phyloP scores from a whole-genome alignment of 2,113 vertebrate genomes.

The Apistogramma diplotaenia region DNA sequence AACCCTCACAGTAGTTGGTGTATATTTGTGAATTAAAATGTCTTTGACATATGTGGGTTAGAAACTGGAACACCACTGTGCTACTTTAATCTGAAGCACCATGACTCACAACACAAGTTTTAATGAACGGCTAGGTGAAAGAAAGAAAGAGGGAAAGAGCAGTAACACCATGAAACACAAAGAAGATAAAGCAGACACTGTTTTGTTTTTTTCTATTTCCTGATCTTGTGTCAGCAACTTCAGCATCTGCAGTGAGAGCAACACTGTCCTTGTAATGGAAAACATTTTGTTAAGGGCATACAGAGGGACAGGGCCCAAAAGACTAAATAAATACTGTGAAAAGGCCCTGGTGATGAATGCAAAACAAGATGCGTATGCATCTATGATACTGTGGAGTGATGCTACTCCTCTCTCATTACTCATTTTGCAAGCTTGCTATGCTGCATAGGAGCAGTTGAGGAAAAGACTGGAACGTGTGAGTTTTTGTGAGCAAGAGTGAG shows the following conservation, averaged over 20 bases:
- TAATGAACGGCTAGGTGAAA: neutral
- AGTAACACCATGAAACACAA: neutral
- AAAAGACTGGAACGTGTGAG: neutral
- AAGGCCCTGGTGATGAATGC: neutral
- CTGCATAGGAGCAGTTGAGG: constrained; percentile 46
- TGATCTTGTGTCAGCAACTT: neutral
- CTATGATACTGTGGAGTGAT: neutral
- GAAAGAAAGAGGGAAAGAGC: neutral
- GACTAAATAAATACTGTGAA: neutral
- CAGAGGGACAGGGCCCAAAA: neutral
- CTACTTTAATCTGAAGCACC: constrained; percentile 27
- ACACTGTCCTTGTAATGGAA: neutral
- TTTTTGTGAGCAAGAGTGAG: neutral
- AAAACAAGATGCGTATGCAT: neutral
- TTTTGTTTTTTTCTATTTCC: neutral
- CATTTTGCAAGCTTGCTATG: constrained; percentile 62
- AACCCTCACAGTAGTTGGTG: neutral
- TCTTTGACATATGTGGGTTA: constrained; percentile 40
- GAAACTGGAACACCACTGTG: constrained; percentile 55
- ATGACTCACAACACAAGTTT: neutral
- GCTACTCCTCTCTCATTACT: neutral
- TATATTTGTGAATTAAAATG: neutral
- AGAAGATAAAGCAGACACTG: neutral
- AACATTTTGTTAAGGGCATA: neutral
- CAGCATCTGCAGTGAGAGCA: neutral